phyloP scores from a whole-genome alignment of 1,140 invertebrate species.

The Diabrotica undecimpunctata region DNA sequence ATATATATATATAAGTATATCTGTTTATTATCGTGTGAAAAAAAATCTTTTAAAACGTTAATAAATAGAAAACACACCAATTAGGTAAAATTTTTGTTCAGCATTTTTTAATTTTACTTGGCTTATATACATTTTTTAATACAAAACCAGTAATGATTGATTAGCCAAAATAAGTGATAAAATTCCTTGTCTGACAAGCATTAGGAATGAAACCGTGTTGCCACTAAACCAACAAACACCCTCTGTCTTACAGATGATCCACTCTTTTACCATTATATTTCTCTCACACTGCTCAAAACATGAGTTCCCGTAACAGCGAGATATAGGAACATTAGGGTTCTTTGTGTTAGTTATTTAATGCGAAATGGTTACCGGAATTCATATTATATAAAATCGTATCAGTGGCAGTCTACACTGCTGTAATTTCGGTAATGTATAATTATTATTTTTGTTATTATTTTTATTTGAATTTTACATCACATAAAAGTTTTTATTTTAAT shows the following conservation, averaged over 20 bases:
- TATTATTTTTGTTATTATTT: too few species aligned
- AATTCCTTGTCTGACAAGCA: not conserved
- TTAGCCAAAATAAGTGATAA: not conserved
- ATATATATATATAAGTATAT: too few species aligned
- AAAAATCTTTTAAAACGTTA: too few species aligned
- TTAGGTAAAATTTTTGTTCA: too few species aligned
- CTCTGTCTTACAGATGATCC: not conserved
- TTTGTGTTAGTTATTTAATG: slow-evolving; percentile 19
- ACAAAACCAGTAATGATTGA: too few species aligned
- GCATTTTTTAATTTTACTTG: too few species aligned
- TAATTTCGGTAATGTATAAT: not conserved
- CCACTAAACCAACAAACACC: not conserved
- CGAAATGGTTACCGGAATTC: slow-evolving; percentile 15
- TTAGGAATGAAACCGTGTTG: not conserved
- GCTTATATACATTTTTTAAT: too few species aligned
- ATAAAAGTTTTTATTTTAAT: too few species aligned
- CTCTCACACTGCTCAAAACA: slow-evolving; percentile 18
- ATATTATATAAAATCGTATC: not conserved
- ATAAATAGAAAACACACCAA: too few species aligned
- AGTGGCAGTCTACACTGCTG: not conserved
- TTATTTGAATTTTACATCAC: too few species aligned
- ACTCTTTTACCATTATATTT: slow-evolving; percentile 8
- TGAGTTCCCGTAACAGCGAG: slow-evolving; percentile 15
- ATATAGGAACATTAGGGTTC: slow-evolving; percentile 19
- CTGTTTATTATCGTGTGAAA: too few species aligned